Base-by-base conservation (phyloP, 2,113 vertebrate species). In the Capreolus pygargus region DNA sequence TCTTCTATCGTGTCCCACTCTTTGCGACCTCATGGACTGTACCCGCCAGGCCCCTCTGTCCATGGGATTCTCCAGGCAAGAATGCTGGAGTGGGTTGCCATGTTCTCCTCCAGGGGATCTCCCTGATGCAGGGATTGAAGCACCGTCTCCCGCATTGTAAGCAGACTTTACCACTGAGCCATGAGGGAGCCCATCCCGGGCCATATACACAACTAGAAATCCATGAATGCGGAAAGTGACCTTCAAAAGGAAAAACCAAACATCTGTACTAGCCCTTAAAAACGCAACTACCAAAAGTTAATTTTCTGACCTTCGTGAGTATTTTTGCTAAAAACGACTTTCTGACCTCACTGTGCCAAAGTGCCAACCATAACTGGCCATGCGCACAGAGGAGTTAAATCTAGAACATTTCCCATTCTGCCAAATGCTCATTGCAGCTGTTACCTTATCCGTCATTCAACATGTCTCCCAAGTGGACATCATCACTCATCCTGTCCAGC, bases 161-260 rank as follows among this genome's bases (percentile, higher is more conserved):
- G n/a, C n/a, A 39, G 36, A 74, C 12, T 74, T 39, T 74, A 39
- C 36, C 67, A 74, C 5, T 39, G 67, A 74, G 67, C n/a, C 36
- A 74, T 0, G 21, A 5, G 67, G 36, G 21, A 74, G 67, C 19
- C n/a, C 36, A 54, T 83, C 16, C 43, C 60, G 36, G 60, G 54
- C 55, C 43, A 60, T 7, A 89, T 11, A 36, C 45, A 89, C 25
- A 55, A 25, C 67, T 83, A 96, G 30, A 98, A 93, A 82, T 19
- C 70, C 25, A 95, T 70, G 74, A 89, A 93, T 86, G 95, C 45
- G 86, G 78, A 91, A 95, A 95, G 19, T 33, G 21, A 79, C n/a
- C 57, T 93, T 84, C 79, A 92, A 96, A 93, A 91, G 27, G 76
- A 95, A 94, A 92, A 93, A 43, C 30, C 82, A 87, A 95, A 95